Percentiles rank a stretch among this genome's conserved stretches.
These are phyloP conservation scores for Lepus oiostolus DNA, from an alignment of 2,797 vertebrate species.

Conservation along the genomic window DNA sequence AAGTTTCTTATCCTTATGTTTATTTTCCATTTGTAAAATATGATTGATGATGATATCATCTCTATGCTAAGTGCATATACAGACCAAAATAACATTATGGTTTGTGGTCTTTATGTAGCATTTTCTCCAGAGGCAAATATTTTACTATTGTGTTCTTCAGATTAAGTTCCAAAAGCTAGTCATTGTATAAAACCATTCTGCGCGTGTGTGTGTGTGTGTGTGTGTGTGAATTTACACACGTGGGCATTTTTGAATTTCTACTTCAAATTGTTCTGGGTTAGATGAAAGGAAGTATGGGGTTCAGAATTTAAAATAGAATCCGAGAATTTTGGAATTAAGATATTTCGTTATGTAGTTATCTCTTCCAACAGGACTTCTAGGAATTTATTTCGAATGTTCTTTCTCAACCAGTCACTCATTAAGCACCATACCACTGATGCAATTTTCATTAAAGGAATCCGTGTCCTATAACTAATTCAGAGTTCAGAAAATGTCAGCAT, in stretches of 20 bases:
- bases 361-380: not conserved
- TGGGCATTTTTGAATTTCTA: not conserved
- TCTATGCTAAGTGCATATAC: not conserved
- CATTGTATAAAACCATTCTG: not conserved
- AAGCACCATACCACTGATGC: not conserved
- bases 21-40: slow-evolving; percentile 28
- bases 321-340: slow-evolving; percentile 35
- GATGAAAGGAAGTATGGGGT: not conserved
- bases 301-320: slow-evolving; percentile 40
- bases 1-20: not conserved
- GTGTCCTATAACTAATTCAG: not conserved
- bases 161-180: not conserved
- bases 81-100: not conserved
- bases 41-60: not conserved
- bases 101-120: not conserved
- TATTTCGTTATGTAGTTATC: not conserved
- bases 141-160: not conserved
- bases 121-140: not conserved
- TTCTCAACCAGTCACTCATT: not conserved
- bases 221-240: not conserved
- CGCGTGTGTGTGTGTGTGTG: not conserved
- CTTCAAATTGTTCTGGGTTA: not conserved
- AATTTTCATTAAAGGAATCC: slow-evolving; percentile 28
- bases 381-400: not conserved
- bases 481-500: not conserved